These are phyloP conservation scores for Syrmaticus mikado DNA, from an alignment of 2,113 vertebrate genomes.

Conservation along the genomic window DNA sequence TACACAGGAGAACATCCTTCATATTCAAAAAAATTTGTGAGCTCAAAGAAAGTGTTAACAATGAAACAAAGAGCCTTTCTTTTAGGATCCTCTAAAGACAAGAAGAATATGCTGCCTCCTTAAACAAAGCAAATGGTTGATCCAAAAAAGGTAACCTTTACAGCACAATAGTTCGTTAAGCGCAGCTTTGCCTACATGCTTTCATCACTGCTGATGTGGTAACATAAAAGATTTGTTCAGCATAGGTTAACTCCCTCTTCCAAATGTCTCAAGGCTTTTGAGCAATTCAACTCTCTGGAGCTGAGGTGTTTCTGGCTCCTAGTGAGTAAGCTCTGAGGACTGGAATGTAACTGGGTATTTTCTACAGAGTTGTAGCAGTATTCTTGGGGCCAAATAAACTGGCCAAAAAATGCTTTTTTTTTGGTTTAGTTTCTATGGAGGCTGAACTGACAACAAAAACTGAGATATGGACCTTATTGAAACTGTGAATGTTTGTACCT, in stretches of 20 bases:
- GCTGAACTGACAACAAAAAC: not conserved
- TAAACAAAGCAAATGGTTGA: not conserved
- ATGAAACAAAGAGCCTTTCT: not conserved
- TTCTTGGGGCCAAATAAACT: not conserved
- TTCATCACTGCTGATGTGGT: not conserved
- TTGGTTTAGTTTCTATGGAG: not conserved
- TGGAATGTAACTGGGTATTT: not conserved
- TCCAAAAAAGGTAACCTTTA: not conserved
- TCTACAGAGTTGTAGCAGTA: not conserved
- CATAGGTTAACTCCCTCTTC: not conserved
- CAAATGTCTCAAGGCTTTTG: constrained; percentile 37
- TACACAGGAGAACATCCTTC: not conserved
- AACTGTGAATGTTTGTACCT: not conserved
- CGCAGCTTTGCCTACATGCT: not conserved
- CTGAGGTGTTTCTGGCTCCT: not conserved
- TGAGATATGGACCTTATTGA: not conserved
- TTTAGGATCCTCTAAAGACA: not conserved
- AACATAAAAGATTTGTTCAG: constrained; percentile 23
- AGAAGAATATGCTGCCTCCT: not conserved
- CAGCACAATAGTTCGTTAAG: not conserved
- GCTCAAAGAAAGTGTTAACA: not conserved
- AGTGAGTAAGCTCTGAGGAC: not conserved
- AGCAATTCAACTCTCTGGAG: constrained; percentile 15
- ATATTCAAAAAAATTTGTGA: not conserved
- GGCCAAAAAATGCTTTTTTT: not conserved